phyloP scores from a whole-genome alignment of 2,113 vertebrate genomes.

The Saguinus imperator region DNA sequence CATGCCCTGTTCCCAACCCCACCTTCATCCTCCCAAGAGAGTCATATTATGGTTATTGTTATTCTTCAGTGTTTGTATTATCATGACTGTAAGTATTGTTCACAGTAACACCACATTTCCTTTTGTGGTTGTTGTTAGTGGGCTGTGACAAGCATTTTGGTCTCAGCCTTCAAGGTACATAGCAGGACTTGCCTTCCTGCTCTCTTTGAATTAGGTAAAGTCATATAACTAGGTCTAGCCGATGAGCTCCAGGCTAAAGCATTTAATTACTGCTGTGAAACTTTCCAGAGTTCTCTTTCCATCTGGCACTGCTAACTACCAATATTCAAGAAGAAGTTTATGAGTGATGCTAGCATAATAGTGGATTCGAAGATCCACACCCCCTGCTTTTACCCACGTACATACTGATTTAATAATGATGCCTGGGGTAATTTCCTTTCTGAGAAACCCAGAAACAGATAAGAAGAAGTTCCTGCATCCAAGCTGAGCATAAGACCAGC shows the following conservation, averaged over 20 bases:
- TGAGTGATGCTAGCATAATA: neutral
- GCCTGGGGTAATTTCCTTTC: neutral
- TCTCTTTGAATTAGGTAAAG: neutral
- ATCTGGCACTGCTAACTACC: neutral
- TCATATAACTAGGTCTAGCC: neutral
- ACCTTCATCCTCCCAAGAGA: neutral
- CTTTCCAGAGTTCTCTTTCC: neutral
- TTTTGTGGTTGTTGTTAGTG: neutral
- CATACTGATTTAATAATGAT: neutral
- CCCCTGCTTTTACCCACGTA: neutral
- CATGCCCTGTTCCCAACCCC: rapidly evolving
- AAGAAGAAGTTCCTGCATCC: neutral
- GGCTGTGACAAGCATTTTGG: neutral
- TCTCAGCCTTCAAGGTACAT: neutral
- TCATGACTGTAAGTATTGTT: neutral
- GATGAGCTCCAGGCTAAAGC: neutral
- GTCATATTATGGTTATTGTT: neutral
- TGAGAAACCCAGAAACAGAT: neutral
- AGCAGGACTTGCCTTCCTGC: neutral
- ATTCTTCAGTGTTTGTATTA: no score
- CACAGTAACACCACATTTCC: neutral
- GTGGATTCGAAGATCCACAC: neutral
- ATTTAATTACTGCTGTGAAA: neutral
- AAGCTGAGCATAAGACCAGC: neutral
- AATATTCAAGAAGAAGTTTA: neutral